These are phyloP conservation scores for Dicerorhinus sumatrensis DNA, from an alignment of 2,113 vertebrate genomes.

Conservation along the genomic window DNA sequence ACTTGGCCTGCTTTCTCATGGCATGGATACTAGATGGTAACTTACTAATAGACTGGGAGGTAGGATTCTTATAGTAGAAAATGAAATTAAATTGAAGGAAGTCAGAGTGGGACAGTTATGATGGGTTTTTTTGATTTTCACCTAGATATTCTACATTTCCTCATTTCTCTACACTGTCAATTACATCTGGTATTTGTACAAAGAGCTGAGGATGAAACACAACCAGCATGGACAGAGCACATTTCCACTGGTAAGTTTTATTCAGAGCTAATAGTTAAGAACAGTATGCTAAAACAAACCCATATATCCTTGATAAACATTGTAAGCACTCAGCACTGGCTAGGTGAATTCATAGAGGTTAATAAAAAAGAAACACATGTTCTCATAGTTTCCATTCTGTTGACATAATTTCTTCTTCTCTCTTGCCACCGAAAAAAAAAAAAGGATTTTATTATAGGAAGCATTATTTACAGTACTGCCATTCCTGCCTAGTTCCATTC, in stretches of 20 bases:
- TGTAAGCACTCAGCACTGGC: neutral
- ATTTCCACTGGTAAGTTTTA: constrained; percentile 85
- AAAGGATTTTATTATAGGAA: neutral
- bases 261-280: neutral
- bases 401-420: neutral
- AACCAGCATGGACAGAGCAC: constrained; percentile 83
- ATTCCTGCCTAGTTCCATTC: constrained; percentile 35
- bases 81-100: constrained; percentile 15
- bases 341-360: neutral
- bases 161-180: constrained; percentile 94
- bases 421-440: neutral
- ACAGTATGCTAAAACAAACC: neutral
- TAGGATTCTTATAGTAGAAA: neutral
- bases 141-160: constrained; percentile 92
- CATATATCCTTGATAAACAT: neutral
- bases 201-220: constrained; percentile 87
- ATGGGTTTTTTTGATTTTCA: constrained; percentile 45
- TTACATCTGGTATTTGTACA: constrained; percentile 92
- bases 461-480: neutral
- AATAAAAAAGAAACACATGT: neutral
- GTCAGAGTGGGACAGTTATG: neutral
- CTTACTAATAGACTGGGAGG: constrained; percentile 7
- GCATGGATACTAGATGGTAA: neutral
- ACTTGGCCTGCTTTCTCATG: neutral
- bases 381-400: neutral